Evolutionary conservation across 2,888 invertebrate genomes (phyloP).

Genomic region (Crematogaster levior): DNA sequence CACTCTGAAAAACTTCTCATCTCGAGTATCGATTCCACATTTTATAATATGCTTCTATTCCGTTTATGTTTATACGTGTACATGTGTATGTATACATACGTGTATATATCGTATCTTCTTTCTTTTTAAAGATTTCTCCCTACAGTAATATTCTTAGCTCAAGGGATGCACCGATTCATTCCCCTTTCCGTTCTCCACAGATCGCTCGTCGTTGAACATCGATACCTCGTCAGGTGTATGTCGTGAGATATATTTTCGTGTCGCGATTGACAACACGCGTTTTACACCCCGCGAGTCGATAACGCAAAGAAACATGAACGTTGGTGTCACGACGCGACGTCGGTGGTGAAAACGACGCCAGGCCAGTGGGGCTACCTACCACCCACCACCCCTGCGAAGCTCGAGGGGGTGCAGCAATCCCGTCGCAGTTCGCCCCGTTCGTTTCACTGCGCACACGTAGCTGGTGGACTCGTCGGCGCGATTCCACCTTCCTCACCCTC

Average conservation of each 20-base stretch:
- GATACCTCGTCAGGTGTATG: conserved; percentile 7
- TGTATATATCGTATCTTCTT: background rate
- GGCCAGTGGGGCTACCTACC: conserved; percentile 50
- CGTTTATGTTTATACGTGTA: background rate
- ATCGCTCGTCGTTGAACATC: conserved; percentile 3
- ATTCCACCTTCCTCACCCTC: conserved; percentile 12
- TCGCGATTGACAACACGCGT: conserved; percentile 22
- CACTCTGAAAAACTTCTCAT: conserved; percentile 20
- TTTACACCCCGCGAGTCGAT: conserved; percentile 37
- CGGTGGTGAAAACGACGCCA: conserved; percentile 42
- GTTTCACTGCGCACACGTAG: conserved; percentile 72
- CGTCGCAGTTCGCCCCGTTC: conserved; percentile 59
- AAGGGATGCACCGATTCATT: conserved; percentile 5
- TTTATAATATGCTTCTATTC: conserved; percentile 15
- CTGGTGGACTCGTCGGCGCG: conserved; percentile 28
- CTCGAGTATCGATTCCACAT: conserved; percentile 56
- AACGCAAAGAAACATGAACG: conserved; percentile 18
- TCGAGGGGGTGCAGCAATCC: conserved; percentile 57
- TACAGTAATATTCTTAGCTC: conserved; percentile 38
- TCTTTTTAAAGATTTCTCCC: conserved; percentile 20
- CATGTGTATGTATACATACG: background rate
- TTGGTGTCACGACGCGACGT: conserved; percentile 28
- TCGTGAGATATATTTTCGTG: conserved; percentile 1
- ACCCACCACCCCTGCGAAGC: conserved; percentile 47
- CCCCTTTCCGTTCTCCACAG: conserved; percentile 17